These are phyloP conservation scores for Drosophila peninsularis DNA, from an alignment of 2,888 invertebrate species.

Conservation along the genomic window DNA sequence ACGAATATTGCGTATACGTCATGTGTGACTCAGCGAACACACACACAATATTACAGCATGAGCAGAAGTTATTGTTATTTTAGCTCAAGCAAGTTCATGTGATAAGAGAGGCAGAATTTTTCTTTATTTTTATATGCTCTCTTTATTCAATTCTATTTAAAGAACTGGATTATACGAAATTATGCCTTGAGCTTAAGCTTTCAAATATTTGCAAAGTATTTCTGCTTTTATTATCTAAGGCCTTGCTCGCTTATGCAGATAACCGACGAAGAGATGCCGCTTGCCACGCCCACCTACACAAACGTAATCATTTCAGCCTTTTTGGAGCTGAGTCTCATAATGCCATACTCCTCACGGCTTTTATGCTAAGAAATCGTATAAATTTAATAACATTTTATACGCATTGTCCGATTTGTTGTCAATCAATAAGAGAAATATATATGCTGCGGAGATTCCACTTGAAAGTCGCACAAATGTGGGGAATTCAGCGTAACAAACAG, in stretches of 20 bases:
- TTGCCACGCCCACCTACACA: neutral
- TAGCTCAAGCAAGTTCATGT: constrained; percentile 14
- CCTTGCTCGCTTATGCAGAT: neutral
- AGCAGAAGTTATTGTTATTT: constrained; percentile 34
- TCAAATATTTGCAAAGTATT: neutral
- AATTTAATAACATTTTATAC: constrained; percentile 12
- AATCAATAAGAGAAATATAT: constrained; percentile 43
- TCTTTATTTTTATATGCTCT: neutral
- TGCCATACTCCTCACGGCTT: neutral
- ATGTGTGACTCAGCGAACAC: constrained; percentile 29
- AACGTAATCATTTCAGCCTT: neutral
- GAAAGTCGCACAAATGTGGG: constrained; percentile 27
- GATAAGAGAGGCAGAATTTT: neutral
- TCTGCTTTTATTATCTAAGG: neutral
- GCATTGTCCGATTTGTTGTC: constrained; percentile 22
- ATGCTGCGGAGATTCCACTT: constrained; percentile 22
- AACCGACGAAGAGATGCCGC: neutral
- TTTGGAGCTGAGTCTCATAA: neutral
- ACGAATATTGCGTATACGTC: constrained; percentile 34
- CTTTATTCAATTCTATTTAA: neutral
- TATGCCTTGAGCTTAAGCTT: neutral
- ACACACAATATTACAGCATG: constrained; percentile 23
- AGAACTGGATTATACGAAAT: neutral
- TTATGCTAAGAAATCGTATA: neutral
- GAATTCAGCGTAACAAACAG: constrained; percentile 20